Conservation (phyloP, 53 echinoderm and acorn worm genomes). For the Apostichopus leukothele region DNA sequence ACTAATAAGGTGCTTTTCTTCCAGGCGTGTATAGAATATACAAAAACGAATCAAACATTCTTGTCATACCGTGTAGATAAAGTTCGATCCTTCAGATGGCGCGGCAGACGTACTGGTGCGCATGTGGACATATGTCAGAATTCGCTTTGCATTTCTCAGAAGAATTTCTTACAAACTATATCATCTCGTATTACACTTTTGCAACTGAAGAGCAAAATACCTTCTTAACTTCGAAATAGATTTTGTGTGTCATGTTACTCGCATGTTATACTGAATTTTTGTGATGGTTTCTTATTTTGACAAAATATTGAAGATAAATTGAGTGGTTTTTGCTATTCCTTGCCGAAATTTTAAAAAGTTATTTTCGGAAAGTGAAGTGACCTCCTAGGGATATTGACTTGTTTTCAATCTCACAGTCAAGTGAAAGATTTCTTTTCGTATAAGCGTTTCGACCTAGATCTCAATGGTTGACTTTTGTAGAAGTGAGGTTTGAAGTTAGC, state of each 20-base stretch:
- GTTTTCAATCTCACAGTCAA: background rate
- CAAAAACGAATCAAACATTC: background rate
- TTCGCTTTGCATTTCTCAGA: background rate
- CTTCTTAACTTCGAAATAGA: background rate
- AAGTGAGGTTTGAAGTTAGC: no score
- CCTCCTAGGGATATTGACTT: conserved; percentile 20
- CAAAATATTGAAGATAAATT: background rate
- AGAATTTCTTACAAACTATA: background rate
- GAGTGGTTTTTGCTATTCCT: background rate
- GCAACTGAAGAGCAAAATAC: background rate
- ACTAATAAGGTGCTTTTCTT: background rate
- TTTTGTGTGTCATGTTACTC: conserved; percentile 5
- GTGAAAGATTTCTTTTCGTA: background rate
- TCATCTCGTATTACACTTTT: background rate
- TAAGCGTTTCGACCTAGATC: conserved; percentile 25
- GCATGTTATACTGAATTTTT: background rate
- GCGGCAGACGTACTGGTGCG: background rate
- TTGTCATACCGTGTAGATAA: background rate
- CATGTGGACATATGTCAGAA: background rate
- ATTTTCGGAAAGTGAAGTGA: conserved; percentile 24
- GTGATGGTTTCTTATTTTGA: background rate
- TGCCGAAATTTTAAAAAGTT: background rate
- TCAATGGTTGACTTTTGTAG: no score
- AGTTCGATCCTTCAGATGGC: conserved; percentile 1
- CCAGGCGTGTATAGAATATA: background rate